Conservation (phyloP, 2,113 vertebrate genomes). For the Psilopsiagon aurifrons region DNA sequence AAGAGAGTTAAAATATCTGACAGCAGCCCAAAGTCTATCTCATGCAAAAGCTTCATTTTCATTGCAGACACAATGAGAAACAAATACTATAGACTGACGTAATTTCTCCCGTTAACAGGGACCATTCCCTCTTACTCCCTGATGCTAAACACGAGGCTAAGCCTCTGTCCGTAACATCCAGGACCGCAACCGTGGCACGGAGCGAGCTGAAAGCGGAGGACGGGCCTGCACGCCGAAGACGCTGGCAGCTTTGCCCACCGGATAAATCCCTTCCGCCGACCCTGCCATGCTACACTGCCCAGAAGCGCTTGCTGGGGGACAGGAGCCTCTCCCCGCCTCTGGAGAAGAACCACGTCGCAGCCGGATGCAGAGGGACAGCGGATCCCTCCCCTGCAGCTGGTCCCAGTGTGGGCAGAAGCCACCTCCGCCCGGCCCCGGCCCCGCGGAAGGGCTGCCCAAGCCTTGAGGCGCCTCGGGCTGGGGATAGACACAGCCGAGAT, state of each 20-base stretch:
- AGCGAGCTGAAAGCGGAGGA: not conserved
- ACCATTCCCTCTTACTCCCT: accelerated
- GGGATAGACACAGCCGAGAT: too few relatives aligned
- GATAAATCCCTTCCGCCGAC: accelerated
- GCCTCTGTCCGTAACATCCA: not conserved
- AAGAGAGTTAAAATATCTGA: not conserved
- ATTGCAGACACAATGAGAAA: not conserved
- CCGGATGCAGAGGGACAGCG: not conserved
- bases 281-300: not conserved
- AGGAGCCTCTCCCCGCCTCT: too few relatives aligned
- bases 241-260: not conserved
- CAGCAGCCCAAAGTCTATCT: not conserved
- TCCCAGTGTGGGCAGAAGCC: not conserved
- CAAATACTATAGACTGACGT: accelerated
- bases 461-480: too few relatives aligned
- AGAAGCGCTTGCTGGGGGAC: not conserved
- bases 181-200: accelerated
- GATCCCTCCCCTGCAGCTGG: too few relatives aligned
- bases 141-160: not conserved
- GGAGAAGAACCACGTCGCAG: not conserved
- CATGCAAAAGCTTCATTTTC: not conserved
- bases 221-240: not conserved
- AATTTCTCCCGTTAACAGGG: not conserved
- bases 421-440: accelerated
- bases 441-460: not conserved